Percentiles rank a stretch among this genome's conserved stretches.
Conservation (phyloP, 2,113 vertebrate species). For the Colistium nudipinnis region DNA sequence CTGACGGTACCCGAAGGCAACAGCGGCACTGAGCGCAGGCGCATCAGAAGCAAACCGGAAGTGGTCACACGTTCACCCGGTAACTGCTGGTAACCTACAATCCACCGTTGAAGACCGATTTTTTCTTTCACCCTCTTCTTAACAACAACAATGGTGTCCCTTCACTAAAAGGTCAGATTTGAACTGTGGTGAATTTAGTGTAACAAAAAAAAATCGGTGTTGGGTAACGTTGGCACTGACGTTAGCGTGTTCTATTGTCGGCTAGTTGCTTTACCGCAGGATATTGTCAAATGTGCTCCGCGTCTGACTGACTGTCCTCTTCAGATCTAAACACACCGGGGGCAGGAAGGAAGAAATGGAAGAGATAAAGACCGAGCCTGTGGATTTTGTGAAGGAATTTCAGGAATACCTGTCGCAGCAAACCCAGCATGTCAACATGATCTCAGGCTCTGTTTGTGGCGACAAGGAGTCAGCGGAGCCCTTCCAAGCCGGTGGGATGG, state of each 20-base stretch:
- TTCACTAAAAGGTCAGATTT: background rate
- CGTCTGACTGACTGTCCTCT: background rate
- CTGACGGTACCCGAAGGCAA: background rate
- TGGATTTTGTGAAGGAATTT: constrained; percentile 99
- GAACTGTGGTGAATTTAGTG: background rate
- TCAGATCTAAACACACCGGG: background rate
- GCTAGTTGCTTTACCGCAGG: background rate
- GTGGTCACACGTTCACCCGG: background rate
- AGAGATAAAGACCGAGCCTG: constrained; percentile 89
- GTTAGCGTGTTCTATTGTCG: background rate
- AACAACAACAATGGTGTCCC: background rate
- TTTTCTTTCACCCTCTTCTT: background rate
- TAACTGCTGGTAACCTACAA: background rate
- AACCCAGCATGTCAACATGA: constrained; percentile 99
- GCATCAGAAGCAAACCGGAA: constrained; percentile 1
- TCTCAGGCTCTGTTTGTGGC: constrained; percentile 94
- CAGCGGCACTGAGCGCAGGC: constrained; percentile 14
- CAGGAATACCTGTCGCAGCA: constrained; percentile 98
- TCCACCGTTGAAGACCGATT: background rate
- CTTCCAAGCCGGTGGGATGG: constrained; percentile 84
- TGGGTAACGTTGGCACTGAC: constrained; percentile 6
- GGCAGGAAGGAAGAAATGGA: constrained; percentile 62
- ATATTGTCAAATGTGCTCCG: background rate
- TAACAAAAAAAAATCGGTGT: background rate
- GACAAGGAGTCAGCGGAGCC: constrained; percentile 88